Base-by-base conservation (phyloP, 1,140 invertebrate species). In the Trachymyrmex cornetzi region DNA sequence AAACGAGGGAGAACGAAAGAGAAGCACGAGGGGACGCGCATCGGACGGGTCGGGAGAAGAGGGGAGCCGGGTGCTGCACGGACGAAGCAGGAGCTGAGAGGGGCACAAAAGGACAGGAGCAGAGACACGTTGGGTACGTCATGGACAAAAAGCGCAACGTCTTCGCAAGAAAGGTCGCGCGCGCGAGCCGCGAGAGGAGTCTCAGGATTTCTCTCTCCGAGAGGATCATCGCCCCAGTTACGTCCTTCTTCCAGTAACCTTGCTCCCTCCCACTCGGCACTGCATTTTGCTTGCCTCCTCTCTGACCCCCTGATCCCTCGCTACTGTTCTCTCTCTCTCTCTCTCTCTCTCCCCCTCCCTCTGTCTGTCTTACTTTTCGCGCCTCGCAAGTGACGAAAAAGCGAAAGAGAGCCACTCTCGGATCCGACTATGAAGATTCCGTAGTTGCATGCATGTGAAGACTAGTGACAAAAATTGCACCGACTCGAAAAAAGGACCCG, bases 221-320 rank as follows among this genome's bases (percentile, higher is more conserved):
- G 87, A 93, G 90, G 91, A 93, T 94, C 93, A 93, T 94, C 93
- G 92, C 86, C 91, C 91, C 88, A 93, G 92, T 93, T 94, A 93
- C 93, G 93, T 93, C 92, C 93, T 91, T 92, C 91, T 93, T 92
- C 89, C 89, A 91, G 90, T 91, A 94, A 93, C 92, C 92, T 93
- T 93, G 90, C 81, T 81, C 89, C 91, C 88, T 91, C 86, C 90
- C 79, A 82, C 86, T 89, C 77, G 30, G 55, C 48, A 69, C 87
- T 77, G 77, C 81, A 81, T 75, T 75, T 75, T 14, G 79, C 44
- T 50, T 22, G 66, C 12, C 50, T 82, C 77, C 77, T 86, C 88
- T 89, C 85, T 59, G 71, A 72, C 77, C 66, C 66, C 72, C 77
- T 88, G 24, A 84, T 74, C 24, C 74, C 57, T 74, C 55, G 50